Evolutionary conservation across 2,113 vertebrate species (phyloP).

Genomic region (Mesocricetus auratus): DNA sequence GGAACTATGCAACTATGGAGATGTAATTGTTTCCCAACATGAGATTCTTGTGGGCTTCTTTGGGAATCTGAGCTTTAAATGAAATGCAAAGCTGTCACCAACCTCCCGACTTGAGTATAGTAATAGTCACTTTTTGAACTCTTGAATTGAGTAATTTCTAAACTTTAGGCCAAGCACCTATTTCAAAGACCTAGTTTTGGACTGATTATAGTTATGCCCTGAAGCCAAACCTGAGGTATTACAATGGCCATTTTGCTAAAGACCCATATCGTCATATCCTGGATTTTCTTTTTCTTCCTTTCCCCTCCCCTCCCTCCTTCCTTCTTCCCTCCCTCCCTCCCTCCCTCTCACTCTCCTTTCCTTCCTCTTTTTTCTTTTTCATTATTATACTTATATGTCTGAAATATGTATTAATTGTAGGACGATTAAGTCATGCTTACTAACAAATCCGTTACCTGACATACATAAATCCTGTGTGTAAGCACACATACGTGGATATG

Average conservation of each 20-base stretch:
- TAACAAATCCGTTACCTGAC: background rate
- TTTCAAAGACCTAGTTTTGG: slow-evolving; percentile 10
- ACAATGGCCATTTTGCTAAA: background rate
- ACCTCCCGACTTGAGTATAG: background rate
- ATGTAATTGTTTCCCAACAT: slow-evolving; percentile 2
- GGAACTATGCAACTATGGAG: slow-evolving; percentile 20
- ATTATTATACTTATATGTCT: background rate
- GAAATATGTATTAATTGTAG: background rate
- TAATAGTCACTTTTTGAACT: slow-evolving; percentile 2
- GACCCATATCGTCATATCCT: background rate
- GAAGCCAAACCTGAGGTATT: background rate
- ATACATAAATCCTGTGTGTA: background rate
- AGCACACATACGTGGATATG: too few species aligned
- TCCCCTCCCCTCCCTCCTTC: background rate
- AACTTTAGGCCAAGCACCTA: slow-evolving; percentile 26
- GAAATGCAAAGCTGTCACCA: background rate
- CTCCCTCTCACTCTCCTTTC: background rate
- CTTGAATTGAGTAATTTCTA: slow-evolving; percentile 6
- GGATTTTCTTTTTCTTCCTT: background rate
- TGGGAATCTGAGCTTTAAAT: slow-evolving; percentile 52
- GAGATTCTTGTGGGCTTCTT: background rate
- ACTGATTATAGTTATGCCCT: background rate
- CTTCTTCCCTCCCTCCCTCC: background rate
- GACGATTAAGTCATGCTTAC: background rate
- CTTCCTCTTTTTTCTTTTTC: background rate